phyloP scores from a whole-genome alignment of 2,888 invertebrate genomes.

The Conomelus anceps region DNA sequence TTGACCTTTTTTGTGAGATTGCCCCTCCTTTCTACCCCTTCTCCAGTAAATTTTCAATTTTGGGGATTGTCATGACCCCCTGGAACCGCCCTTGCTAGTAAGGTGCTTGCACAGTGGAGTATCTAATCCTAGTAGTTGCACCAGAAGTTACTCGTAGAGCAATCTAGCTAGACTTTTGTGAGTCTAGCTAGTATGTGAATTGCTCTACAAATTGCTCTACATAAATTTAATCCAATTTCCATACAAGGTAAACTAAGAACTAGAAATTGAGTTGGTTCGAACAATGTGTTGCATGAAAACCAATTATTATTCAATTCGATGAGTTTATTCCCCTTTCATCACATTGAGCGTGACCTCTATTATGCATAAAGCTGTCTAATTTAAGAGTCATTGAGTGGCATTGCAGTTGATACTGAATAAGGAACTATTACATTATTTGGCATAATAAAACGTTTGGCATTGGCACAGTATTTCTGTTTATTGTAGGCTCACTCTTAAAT shows the following conservation, averaged over 20 bases:
- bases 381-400: background rate
- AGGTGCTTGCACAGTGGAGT: too few species aligned
- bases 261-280: background rate
- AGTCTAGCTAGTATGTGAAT: too few species aligned
- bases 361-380: background rate
- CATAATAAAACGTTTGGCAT: background rate
- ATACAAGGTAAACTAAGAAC: background rate
- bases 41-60: too few species aligned
- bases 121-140: too few species aligned
- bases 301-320: background rate
- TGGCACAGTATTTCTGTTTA: background rate
- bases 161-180: too few species aligned
- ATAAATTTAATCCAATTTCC: too few species aligned
- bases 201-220: too few species aligned
- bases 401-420: background rate
- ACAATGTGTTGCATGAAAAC: background rate
- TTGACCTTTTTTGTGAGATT: too few species aligned
- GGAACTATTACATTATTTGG: background rate
- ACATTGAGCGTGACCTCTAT: background rate
- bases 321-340: background rate
- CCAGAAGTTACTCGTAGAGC: too few species aligned
- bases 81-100: too few species aligned
- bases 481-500: background rate
- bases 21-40: too few species aligned
- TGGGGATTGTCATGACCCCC: too few species aligned